Base-by-base conservation (phyloP, 2,113 vertebrate species). In the Microcebus ravelobensis region DNA sequence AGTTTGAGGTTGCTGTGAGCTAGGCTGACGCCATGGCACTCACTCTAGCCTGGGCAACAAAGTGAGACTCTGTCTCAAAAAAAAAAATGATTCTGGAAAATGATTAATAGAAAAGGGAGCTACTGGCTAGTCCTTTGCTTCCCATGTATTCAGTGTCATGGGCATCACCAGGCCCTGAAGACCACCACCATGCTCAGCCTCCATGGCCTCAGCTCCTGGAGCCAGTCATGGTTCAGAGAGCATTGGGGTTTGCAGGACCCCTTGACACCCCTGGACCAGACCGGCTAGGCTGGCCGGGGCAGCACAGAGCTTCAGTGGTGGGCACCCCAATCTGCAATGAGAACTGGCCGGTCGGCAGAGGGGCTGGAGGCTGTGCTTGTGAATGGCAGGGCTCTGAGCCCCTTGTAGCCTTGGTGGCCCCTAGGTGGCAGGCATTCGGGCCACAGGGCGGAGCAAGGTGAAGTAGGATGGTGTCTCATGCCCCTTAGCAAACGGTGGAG, bases 371-470 rank as follows among this genome's bases (percentile, higher is more conserved):
- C 9, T n/a, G 3, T 63, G 17, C 2, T 39, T 74, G 34, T 0
- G 2, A 11, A 14, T 0, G 15, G 8, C 7, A 1, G 6, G 20
- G 10, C n/a, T 0, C 27, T 8, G 13, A 31, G 29, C 5, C 36
- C 87, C 57, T 23, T 4, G 8, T 18, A n/a, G 23, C 55, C 3
- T 0, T 0, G 2, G 45, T 25, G 1, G 14, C 21, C n/a, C 45
- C 31, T 10, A 29, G 3, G 31, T 1, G 14, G 6, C 0, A 0
- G 1, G 18, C 0, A 0, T 3, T 2, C 1, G 5, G 45, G 48
- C 8, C 29, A 2, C 34, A 12, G 48, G 42, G 34, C 0, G 7
- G 12, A 31, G 3, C 14, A 6, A 6, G 11, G 25, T 18, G 45
- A 21, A 29, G 42, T 8, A 20, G 11, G 15, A 2, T 11, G 14